phyloP scores from a whole-genome alignment of 2,797 vertebrate genomes.

The Notolepis coatsorum region DNA sequence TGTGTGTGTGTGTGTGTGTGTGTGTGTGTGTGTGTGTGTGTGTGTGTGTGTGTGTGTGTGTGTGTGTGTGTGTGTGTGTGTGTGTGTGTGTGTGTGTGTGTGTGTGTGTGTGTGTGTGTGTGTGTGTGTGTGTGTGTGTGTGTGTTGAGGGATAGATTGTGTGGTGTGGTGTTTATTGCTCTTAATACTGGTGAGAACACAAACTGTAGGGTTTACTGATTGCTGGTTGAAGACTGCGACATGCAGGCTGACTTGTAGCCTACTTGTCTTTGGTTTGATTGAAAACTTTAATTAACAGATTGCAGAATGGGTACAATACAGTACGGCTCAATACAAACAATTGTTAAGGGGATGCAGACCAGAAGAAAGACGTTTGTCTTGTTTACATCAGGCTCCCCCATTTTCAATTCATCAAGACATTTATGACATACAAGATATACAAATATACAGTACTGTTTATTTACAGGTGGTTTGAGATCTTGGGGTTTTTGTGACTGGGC shows the following conservation, averaged over 20 bases:
- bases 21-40: background rate
- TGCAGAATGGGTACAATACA: too few species aligned
- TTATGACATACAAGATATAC: too few species aligned
- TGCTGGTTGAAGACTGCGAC: background rate
- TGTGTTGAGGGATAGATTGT: background rate
- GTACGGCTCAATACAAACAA: too few species aligned
- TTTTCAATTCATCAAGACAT: too few species aligned
- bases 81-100: background rate
- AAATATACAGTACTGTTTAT: too few species aligned
- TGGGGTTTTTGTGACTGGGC: background rate
- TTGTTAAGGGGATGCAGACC: too few species aligned
- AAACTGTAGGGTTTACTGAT: slow-evolving; percentile 23
- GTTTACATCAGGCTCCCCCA: too few species aligned
- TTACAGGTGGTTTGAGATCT: background rate
- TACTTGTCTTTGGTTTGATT: too few species aligned
- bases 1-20: slow-evolving; percentile 6
- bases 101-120: background rate
- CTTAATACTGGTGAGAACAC: slow-evolving; percentile 58
- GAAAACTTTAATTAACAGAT: too few species aligned
- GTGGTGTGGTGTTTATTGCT: slow-evolving; percentile 67
- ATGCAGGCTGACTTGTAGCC: background rate
- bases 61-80: background rate
- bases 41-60: background rate
- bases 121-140: background rate
- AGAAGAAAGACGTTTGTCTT: too few species aligned